Percentiles rank a stretch among this genome's conserved stretches.
Evolutionary conservation across 1,140 invertebrate genomes (phyloP).

Genomic region (Acromyrmex echinatior): DNA sequence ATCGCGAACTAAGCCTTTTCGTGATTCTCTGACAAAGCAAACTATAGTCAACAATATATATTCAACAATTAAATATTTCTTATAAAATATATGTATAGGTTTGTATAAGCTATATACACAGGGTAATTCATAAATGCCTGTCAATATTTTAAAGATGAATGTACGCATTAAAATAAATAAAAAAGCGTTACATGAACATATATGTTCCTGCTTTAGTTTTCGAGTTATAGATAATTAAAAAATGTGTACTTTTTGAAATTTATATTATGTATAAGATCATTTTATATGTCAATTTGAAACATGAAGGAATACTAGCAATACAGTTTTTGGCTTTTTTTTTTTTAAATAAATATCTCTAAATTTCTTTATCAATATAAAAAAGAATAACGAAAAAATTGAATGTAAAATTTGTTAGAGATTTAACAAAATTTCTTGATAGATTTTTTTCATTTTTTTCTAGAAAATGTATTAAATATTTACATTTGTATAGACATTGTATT

Average conservation of each 20-base stretch:
- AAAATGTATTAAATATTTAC: neutral
- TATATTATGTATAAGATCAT: too few species aligned
- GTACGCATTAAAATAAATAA: too few species aligned
- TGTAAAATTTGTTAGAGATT: neutral
- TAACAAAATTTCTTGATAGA: neutral
- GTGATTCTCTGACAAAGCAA: slow-evolving; percentile 31
- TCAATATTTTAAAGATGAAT: too few species aligned
- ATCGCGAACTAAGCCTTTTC: slow-evolving; percentile 68
- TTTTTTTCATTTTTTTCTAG: neutral
- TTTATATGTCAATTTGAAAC: neutral
- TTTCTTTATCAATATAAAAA: neutral
- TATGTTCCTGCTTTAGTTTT: too few species aligned
- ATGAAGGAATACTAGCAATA: neutral
- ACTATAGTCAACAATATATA: neutral
- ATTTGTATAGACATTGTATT: neutral
- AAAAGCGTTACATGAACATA: too few species aligned
- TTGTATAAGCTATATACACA: neutral
- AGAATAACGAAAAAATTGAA: neutral
- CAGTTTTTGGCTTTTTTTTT: neutral
- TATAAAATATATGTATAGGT: neutral
- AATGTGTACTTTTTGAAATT: too few species aligned
- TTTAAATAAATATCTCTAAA: neutral
- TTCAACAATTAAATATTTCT: slow-evolving; percentile 18
- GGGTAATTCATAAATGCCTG: too few species aligned
- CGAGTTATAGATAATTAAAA: too few species aligned